A percentile compares a stretch with the other conserved stretches of the same genome.
These are phyloP conservation scores for Electrona antarctica DNA, from an alignment of 2,113 vertebrate genomes.

Conservation along the genomic window DNA sequence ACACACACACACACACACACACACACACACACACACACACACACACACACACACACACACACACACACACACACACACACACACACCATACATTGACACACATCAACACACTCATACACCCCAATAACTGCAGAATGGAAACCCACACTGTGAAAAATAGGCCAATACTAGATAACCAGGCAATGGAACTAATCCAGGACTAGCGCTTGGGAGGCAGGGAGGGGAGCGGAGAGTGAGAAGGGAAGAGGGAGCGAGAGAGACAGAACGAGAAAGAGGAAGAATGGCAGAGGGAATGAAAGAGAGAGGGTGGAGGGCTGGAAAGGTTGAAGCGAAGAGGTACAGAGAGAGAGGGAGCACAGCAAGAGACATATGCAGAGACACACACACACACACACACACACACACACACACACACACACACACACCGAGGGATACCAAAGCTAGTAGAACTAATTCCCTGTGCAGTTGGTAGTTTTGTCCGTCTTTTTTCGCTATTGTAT, in stretches of 20 bases:
- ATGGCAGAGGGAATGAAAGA: conserved; percentile 9
- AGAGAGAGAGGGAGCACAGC: background rate
- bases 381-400: conserved; percentile 10
- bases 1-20: background rate
- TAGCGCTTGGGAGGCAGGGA: conserved; percentile 52
- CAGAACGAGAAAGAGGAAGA: background rate
- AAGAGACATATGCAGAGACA: conserved; percentile 36
- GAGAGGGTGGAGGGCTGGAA: conserved; percentile 15
- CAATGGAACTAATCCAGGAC: conserved; percentile 77
- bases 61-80: conserved; percentile 1
- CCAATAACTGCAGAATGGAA: conserved; percentile 53
- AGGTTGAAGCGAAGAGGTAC: conserved; percentile 6
- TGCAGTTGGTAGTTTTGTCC: conserved; percentile 69
- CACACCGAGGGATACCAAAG: conserved; percentile 60
- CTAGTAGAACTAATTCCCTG: conserved; percentile 77
- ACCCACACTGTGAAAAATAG: conserved; percentile 63
- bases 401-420: conserved; percentile 33
- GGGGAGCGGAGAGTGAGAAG: conserved; percentile 41
- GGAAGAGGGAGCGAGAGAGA: conserved; percentile 8
- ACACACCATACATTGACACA: background rate
- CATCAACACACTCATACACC: background rate
- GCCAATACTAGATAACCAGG: conserved; percentile 76
- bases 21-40: conserved; percentile 1
- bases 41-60: background rate
- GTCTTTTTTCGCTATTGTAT: conserved; percentile 70